Evolutionary conservation across 2,113 vertebrate species (phyloP), one percentile per base, ranked within the genome.

Genomic region (Actenoides hombroni): DNA sequence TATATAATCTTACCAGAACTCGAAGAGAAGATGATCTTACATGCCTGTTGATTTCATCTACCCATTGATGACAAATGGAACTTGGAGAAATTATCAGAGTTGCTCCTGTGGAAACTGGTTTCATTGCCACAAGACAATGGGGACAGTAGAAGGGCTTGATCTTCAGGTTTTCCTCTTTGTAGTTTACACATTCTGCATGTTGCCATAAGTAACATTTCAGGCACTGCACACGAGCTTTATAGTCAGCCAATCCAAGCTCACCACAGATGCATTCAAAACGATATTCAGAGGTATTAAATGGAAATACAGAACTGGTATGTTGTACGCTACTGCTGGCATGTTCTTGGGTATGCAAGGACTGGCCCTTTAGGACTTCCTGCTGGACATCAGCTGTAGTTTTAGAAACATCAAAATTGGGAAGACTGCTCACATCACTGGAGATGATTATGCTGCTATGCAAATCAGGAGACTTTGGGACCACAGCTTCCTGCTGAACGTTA

Each of bases 41-140:
- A 78, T 99, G 99, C 10, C 99, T 98, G 85, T 99, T 99, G 97
- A 99, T 99, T 97, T 99, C 99, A 92, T 99, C 99, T 63, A 99
- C 99, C 99, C 99, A 99, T 94, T 99, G 99, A 95, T 99, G 99
- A 96, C 99, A 99, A 97, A 99, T 99, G 88, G 99, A 99, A 97
- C 99, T 99, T 0, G 99, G 99, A 6, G 99, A 99, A 97, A 99
- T 99, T 64, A 99, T 99, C 77, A 99, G 98, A 59, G 99, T 99
- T 3, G 99, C 99, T 48, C 99, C 98, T 7, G 99, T 99, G 64
- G 99, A 98, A 76, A 99, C 99, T 2, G 99, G 99, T 21, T 98
- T 99, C 99, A 99, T 99, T 61, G 99, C 99, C 25, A 99, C 99
- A 23, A 99, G 98, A 93, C 99, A 99, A 94, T 99, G 99, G 29